These are phyloP conservation scores for Drosophila triauraria DNA, from an alignment of 1,140 invertebrate genomes.

Conservation along the genomic window DNA sequence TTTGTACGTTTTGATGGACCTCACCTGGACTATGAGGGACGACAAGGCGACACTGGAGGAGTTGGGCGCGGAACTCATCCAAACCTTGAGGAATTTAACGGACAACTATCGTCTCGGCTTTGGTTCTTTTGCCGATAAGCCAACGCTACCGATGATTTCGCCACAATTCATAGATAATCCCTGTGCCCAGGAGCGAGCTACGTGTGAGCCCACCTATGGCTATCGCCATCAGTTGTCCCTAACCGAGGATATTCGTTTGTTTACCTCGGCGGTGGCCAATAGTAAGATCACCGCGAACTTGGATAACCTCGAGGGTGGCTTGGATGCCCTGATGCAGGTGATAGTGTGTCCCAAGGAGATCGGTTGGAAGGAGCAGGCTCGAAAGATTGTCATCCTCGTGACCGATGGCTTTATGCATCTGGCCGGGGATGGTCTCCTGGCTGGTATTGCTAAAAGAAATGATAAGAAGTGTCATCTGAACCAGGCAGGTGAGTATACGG, in stretches of 20 bases:
- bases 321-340: constrained; percentile 99
- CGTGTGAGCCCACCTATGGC: constrained; percentile 89
- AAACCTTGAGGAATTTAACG: constrained; percentile 90
- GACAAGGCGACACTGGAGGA: constrained; percentile 92
- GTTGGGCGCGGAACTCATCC: constrained; percentile 89
- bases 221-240: constrained; percentile 90
- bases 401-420: constrained; percentile 89
- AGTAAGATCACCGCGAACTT: constrained; percentile 96
- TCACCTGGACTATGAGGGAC: constrained; percentile 95
- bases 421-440: constrained; percentile 87
- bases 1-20: constrained; percentile 96
- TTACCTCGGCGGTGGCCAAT: constrained; percentile 87
- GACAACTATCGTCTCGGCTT: constrained; percentile 93
- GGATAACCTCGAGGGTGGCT: constrained; percentile 98
- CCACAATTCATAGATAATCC: constrained; percentile 86
- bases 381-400: constrained; percentile 88
- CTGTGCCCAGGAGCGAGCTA: constrained; percentile 85
- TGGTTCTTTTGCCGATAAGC: constrained; percentile 94
- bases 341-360: constrained; percentile 92
- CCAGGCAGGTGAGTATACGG: constrained; percentile 86
- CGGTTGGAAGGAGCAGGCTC: constrained; percentile 87
- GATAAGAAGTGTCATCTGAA: constrained; percentile 87
- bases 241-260: constrained; percentile 86
- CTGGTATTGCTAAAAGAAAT: constrained; percentile 86
- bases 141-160: constrained; percentile 91